phyloP scores from a whole-genome alignment of 2,797 vertebrate species.

The Lutjanus argentimaculatus region DNA sequence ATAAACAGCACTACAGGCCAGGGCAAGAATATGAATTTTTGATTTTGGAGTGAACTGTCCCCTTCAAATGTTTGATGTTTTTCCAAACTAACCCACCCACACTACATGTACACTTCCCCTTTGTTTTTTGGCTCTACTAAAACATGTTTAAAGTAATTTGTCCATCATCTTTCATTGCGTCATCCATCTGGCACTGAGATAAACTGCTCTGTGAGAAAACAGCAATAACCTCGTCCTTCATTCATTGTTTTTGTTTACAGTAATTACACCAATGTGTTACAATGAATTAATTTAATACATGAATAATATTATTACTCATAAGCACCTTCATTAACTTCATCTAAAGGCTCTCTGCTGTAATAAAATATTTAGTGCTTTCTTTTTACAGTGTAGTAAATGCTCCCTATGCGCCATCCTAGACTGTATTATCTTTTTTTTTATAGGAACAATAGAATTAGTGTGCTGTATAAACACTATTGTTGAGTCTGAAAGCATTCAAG shows the following conservation, averaged over 20 bases:
- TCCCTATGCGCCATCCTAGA: not conserved
- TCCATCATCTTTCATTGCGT: slow-evolving; percentile 1
- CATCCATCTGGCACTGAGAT: slow-evolving; percentile 5
- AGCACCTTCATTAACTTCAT: not conserved
- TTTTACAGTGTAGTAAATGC: slow-evolving; percentile 32
- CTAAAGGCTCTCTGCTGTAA: not conserved
- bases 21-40: too few relatives aligned
- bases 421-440: not conserved
- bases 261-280: not conserved
- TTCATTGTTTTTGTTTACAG: not conserved
- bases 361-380: not conserved
- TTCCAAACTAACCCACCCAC: not conserved
- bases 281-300: not conserved
- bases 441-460: not conserved
- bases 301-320: not conserved
- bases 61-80: not conserved
- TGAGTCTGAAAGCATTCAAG: not conserved
- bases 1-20: too few relatives aligned
- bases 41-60: too few relatives aligned
- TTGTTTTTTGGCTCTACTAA: not conserved
- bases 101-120: not conserved
- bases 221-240: not conserved
- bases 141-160: slow-evolving; percentile 10
- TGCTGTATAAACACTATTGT: not conserved
- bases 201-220: slow-evolving; percentile 19